Evolutionary conservation across 2,888 invertebrate species (phyloP), one percentile per base, ranked within the genome.

Genomic region (Pyrrhia umbra): DNA sequence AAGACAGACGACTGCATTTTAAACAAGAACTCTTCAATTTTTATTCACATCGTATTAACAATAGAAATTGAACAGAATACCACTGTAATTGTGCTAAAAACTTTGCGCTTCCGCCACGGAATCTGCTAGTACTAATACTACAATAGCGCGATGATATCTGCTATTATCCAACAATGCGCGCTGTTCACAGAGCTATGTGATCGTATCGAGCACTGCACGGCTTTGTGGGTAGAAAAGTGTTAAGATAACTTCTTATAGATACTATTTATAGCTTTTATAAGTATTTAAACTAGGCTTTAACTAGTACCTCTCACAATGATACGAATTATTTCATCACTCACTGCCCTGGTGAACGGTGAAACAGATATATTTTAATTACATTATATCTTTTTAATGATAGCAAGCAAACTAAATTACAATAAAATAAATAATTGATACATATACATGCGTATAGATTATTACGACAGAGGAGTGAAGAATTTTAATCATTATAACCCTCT

Each of bases 131-230:
- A 40, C 71, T 8, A 23, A 39, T 55, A 20, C 25, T 42, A 77
- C 68, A 77, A 77, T 77, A 46, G 60, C 62, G 60, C 25, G 77
- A 78, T 77, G 71, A 75, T 75, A 77, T 75, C 76, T 67, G 0
- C 1, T 13, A 47, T 77, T 76, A 75, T 66, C 59, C 58, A 74
- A 76, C 66, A 72, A 72, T 68, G 42, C 46, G 40, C 39, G 65
- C 65, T 56, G 20, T 73, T 68, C 68, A 61, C 74, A 74, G 45
- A 42, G 23, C 8, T 27, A 42, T 8, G 27, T 16, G 64, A 58
- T 75, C 50, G 49, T 43, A 68, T 68, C 56, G 51, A 2, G 20
- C 15, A 6, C 15, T 18, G 39, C 13, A 61, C 16, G 5, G 10
- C 15, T 25, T 55, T 62, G 15, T 50, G 8, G 23, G 8, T 25